Evolutionary conservation across 2,113 vertebrate genomes (phyloP), one percentile per base, ranked within the genome.

Genomic region (Tauraco erythrolophus): DNA sequence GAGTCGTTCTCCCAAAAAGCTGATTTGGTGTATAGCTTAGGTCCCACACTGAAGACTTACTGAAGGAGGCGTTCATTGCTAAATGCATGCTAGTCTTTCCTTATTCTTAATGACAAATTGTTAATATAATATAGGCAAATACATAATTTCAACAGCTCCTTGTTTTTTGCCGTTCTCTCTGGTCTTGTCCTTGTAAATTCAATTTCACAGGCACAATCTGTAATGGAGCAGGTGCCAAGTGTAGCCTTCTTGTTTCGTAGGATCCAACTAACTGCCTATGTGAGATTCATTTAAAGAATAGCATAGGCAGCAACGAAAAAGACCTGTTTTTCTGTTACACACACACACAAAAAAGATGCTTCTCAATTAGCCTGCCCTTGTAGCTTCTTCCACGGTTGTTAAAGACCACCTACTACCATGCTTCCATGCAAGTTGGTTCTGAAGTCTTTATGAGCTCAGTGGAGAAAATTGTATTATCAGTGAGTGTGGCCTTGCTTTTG

Each of bases 161-260:
- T 91, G 50, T 37, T 92, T 94, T 90, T 95, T 94, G n/a, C 68
- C 60, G 28, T 88, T 94, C 72, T 96, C 43, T 91, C 72, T 89
- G 69, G 92, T 95, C 71, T 91, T 93, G 92, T 92, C 92, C 76
- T 95, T 94, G 92, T 81, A 92, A 96, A 96, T 97, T 92, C 80
- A 74, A 91, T 94, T 97, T 96, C 91, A 87, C 89, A 96, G 84
- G 89, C 88, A 87, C 92, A 95, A 65, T 95, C 96, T 95, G 92
- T 94, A 97, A 92, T 6, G 15, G 86, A 95, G 95, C 57, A 88
- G 95, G 72, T 95, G 95, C 94, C 92, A 95, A 94, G 72, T 87
- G 68, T 94, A 97, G 84, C 94, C 94, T 92, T 78, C 92, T 95
- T 91, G 83, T 96, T 97, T 96, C 80, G 54, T 68, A 78, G 84